Base-by-base conservation (phyloP, 2,888 invertebrate genomes). In the Odontocolon sp. region DNA sequence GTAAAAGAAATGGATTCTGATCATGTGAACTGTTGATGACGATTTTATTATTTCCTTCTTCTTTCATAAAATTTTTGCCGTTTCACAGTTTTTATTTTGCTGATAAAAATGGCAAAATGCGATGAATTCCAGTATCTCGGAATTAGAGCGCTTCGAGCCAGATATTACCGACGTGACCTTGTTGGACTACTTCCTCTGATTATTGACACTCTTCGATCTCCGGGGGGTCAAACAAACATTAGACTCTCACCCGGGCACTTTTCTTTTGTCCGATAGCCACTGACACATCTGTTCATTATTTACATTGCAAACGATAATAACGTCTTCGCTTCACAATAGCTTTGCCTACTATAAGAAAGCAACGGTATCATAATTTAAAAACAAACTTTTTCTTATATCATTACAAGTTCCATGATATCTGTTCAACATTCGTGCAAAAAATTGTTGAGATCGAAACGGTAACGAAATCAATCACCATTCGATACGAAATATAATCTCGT, bases 201-300 rank as follows among this genome's bases (percentile, higher is more conserved):
- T 38, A 38, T 61, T 23, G 18, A 47, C 45, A 31, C 45, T 59
- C 28, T 21, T 14, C 16, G 47, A 16, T 64, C 50, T 61, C 31
- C 47, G 54, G 76, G 76, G 76, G 76, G 76, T 76, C 61, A 56
- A 61, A 56, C 54, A 71, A 76, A 76, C 76, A 71, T 26, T 18
- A 40, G 26, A 31, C 28, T 42, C 54, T 54, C 59, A 23, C 14
- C 56, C 47, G 38, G 8, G 64, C 63, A 14, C 45, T 50, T 31
- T 52, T 36, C 40, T 54, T 52, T 71, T 67, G 76, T 72, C 38
- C 61, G 76, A 67, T 76, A 61, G 42, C 26, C n/a, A 42, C 57
- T 52, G 57, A 64, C n/a, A n/a, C 71, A 76, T 76, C 71, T 71
- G 66, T 36, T 28, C 28, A 36, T 66, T 71, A 61, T 71, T 76